phyloP scores from a whole-genome alignment of 2,888 invertebrate species.

The Nipponacmea schrenckii region DNA sequence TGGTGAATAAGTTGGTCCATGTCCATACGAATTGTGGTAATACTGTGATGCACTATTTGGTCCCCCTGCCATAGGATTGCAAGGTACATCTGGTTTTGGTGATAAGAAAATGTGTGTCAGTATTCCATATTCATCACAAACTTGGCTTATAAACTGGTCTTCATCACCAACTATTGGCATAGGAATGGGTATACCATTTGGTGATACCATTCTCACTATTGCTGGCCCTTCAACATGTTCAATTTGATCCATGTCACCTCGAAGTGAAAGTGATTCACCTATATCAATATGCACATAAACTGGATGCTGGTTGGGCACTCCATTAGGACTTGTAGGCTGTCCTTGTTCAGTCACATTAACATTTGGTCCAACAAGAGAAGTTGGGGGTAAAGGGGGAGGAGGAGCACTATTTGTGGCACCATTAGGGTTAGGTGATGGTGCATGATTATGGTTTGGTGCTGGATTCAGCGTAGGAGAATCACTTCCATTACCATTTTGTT shows the following conservation, averaged over 20 bases:
- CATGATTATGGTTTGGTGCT: background rate
- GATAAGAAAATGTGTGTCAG: conserved; percentile 90
- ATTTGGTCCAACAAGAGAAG: background rate
- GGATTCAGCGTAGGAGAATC: background rate
- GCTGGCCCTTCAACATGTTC: conserved; percentile 85
- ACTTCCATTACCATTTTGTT: background rate
- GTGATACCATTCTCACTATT: conserved; percentile 87
- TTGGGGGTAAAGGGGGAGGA: background rate
- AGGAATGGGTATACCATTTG: conserved; percentile 81
- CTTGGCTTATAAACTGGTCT: conserved; percentile 90
- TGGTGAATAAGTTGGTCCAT: conserved; percentile 63
- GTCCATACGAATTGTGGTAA: conserved; percentile 75
- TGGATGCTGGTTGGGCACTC: conserved; percentile 71
- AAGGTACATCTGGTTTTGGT: conserved; percentile 70
- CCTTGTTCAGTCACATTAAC: background rate
- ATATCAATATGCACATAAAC: conserved; percentile 81
- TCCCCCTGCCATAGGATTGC: conserved; percentile 60
- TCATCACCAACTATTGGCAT: conserved; percentile 93
- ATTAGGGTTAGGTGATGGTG: too few relatives aligned
- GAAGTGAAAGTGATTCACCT: conserved; percentile 81
- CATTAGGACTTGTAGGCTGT: background rate
- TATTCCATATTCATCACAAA: conserved; percentile 89
- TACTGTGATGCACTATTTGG: conserved; percentile 71
- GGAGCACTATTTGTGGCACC: background rate
- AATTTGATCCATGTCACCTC: conserved; percentile 77